A percentile compares a stretch with the other conserved stretches of the same genome.
Conservation (phyloP, 2,888 invertebrate genomes). For the Cephus runcator region DNA sequence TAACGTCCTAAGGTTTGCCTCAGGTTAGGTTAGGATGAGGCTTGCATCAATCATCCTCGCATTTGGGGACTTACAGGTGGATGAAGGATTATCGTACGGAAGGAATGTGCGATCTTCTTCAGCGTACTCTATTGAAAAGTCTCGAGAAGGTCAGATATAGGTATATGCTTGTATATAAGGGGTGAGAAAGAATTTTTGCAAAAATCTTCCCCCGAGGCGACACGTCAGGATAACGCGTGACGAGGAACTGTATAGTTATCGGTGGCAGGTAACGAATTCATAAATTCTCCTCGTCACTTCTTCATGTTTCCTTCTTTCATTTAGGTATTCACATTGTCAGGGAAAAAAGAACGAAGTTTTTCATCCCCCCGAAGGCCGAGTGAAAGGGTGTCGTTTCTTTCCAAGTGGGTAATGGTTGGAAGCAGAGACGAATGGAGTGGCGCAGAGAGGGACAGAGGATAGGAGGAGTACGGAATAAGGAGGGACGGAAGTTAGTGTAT, state of each 20-base stretch:
- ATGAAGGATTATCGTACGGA: neutral
- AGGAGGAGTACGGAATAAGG: neutral
- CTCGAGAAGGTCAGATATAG: neutral
- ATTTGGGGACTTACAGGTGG: neutral
- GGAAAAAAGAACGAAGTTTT: conserved; percentile 24
- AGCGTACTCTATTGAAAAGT: neutral
- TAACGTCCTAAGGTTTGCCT: neutral
- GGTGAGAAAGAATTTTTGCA: neutral
- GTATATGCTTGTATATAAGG: neutral
- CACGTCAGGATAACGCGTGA: neutral
- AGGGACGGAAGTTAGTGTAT: neutral
- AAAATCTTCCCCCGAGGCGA: neutral
- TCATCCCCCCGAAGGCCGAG: conserved; percentile 11
- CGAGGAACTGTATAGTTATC: neutral
- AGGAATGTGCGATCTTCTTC: neutral
- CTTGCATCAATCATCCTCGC: neutral
- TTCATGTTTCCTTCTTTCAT: conserved; percentile 9
- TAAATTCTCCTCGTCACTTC: conserved; percentile 7
- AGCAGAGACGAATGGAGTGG: neutral
- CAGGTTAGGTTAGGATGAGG: neutral
- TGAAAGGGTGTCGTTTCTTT: neutral
- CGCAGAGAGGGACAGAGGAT: conserved; percentile 9
- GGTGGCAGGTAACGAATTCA: conserved; percentile 10
- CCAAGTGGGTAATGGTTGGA: neutral
- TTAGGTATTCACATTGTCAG: neutral